Conservation (phyloP, 2,113 vertebrate genomes). For the Octodon degus region DNA sequence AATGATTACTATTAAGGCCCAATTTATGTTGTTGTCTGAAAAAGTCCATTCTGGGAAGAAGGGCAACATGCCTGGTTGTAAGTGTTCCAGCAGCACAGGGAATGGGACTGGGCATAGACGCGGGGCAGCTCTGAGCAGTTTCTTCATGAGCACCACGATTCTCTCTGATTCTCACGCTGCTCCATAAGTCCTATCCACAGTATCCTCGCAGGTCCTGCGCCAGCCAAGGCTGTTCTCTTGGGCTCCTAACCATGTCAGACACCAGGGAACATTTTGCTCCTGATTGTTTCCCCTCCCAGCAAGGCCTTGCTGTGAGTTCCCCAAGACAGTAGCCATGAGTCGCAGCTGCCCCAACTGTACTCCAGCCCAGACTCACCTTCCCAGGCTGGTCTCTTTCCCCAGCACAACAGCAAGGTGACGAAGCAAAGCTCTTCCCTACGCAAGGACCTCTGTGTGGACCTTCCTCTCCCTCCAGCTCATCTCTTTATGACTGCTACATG, state of each 20-base stretch:
- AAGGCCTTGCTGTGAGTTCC: background rate
- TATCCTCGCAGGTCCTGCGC: background rate
- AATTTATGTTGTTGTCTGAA: background rate
- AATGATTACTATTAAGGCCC: background rate
- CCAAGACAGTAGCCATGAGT: background rate
- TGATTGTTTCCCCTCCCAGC: background rate
- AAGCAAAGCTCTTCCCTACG: fast-evolving
- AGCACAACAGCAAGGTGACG: background rate
- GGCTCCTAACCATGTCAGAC: background rate
- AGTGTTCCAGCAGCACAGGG: background rate
- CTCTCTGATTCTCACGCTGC: background rate
- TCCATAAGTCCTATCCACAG: fast-evolving
- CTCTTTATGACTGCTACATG: background rate
- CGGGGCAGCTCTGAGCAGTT: background rate
- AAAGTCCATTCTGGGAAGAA: background rate
- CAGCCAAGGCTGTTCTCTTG: background rate
- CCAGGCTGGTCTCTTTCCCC: background rate
- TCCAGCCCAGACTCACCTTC: no score
- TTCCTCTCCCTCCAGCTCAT: background rate
- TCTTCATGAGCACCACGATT: background rate
- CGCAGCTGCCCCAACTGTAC: background rate
- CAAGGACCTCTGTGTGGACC: background rate
- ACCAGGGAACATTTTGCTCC: background rate
- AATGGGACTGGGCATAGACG: no score
- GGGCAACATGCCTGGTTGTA: background rate